Percentiles rank a stretch among this genome's conserved stretches.
Evolutionary conservation across 1,140 invertebrate species (phyloP).

Genomic region (Phortica variegata): DNA sequence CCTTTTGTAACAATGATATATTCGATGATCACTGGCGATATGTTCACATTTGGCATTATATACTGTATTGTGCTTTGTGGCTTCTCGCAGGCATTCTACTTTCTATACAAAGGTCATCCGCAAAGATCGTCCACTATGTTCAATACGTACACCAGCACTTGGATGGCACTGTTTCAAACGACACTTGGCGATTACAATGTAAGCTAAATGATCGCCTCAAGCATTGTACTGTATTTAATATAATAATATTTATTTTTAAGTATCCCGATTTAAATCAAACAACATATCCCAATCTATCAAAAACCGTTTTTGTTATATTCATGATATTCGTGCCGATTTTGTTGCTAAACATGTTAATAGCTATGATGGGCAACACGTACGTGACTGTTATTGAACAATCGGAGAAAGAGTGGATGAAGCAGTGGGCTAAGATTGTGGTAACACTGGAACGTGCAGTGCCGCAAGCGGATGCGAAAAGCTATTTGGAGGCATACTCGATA

Average conservation of each 20-base stretch:
- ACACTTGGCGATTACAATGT: constrained; percentile 98
- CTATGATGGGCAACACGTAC: constrained; percentile 99
- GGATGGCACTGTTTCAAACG: constrained; percentile 98
- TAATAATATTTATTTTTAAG: constrained; percentile 61
- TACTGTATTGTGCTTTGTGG: constrained; percentile 90
- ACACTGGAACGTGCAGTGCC: constrained; percentile 90
- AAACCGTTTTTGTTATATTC: constrained; percentile 93
- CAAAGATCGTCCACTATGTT: constrained; percentile 76
- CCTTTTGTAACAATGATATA: constrained; percentile 99
- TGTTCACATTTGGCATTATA: constrained; percentile 96
- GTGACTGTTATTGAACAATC: constrained; percentile 97
- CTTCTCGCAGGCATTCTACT: constrained; percentile 96
- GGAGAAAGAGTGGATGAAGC: constrained; percentile 98
- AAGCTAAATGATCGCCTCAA: constrained; percentile 50
- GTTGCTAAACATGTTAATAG: constrained; percentile 96
- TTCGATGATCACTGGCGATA: constrained; percentile 96
- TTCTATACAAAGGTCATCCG: constrained; percentile 91
- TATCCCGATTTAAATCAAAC: constrained; percentile 87
- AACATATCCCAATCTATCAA: constrained; percentile 86
- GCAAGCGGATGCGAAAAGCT: constrained; percentile 82
- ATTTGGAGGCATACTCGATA: constrained; percentile 93
- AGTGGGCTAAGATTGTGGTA: constrained; percentile 99
- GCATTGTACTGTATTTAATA: neutral
- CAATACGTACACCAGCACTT: constrained; percentile 84
- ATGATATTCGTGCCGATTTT: constrained; percentile 97